A percentile compares a stretch with the other conserved stretches of the same genome.
phyloP scores from a whole-genome alignment of 2,797 vertebrate species.

The Sebastes steindachneri region DNA sequence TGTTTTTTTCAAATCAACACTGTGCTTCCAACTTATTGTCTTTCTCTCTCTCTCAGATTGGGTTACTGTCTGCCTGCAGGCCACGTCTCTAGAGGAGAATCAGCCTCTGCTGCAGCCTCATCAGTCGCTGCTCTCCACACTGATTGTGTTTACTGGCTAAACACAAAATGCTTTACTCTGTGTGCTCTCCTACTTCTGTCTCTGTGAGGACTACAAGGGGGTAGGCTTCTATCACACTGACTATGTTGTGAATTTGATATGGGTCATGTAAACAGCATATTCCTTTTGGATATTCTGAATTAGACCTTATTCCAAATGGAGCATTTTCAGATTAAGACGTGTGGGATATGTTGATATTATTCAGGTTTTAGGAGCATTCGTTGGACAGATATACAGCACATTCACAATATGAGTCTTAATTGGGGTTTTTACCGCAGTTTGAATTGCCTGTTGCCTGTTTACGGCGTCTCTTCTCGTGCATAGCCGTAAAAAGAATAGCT shows the following conservation, averaged over 20 bases:
- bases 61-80: conserved; percentile 68
- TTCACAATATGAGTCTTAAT: too few species aligned
- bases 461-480: too few species aligned
- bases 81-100: conserved; percentile 21
- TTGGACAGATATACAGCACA: too few species aligned
- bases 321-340: too few species aligned
- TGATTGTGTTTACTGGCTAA: conserved; percentile 68
- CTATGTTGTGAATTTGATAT: neutral
- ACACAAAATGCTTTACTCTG: conserved; percentile 30
- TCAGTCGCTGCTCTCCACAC: conserved; percentile 42
- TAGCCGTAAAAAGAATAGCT: too few species aligned
- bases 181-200: neutral
- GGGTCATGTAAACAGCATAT: too few species aligned
- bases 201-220: neutral
- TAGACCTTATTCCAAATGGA: too few species aligned
- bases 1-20: conserved; percentile 68
- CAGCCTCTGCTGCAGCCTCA: conserved; percentile 35
- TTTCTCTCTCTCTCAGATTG: conserved; percentile 55
- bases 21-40: conserved; percentile 63
- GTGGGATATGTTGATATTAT: too few species aligned
- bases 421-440: too few species aligned
- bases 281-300: too few species aligned
- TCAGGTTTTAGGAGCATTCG: too few species aligned
- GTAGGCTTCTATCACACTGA: neutral
- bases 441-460: too few species aligned